These are phyloP conservation scores for Acridotheres tristis DNA, from an alignment of 2,797 vertebrate species.

Conservation along the genomic window DNA sequence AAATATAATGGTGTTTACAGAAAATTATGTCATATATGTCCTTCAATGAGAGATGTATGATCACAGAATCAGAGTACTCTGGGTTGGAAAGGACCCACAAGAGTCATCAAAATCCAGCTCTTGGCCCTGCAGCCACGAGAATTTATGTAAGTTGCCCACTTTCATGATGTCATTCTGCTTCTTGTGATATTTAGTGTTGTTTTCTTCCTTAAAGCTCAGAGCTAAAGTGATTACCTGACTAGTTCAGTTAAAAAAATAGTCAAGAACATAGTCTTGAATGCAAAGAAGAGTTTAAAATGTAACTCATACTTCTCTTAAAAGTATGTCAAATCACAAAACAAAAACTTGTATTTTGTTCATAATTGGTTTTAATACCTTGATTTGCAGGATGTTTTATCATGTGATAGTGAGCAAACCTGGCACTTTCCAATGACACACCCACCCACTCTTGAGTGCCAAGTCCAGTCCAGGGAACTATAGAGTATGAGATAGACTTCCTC, in stretches of 20 bases:
- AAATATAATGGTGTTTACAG: neutral
- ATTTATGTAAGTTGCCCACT: neutral
- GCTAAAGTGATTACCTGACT: neutral
- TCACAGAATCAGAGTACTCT: neutral
- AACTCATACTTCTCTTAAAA: neutral
- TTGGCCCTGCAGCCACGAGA: neutral
- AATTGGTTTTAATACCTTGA: neutral
- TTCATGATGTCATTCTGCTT: neutral
- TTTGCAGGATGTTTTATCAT: neutral
- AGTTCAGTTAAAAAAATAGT: neutral
- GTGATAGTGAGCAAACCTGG: neutral
- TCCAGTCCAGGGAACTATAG: neutral
- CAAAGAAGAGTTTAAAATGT: neutral
- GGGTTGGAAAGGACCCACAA: neutral
- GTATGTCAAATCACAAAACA: neutral
- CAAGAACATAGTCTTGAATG: neutral
- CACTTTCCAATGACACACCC: neutral
- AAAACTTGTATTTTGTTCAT: neutral
- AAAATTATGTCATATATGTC: neutral
- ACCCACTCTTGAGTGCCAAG: accelerated
- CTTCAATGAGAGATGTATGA: neutral
- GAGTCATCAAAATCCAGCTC: accelerated
- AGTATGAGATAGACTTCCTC: neutral
- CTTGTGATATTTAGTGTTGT: neutral
- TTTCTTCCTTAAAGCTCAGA: neutral